Percentiles rank a stretch among this genome's conserved stretches.
Evolutionary conservation across 1,140 invertebrate genomes (phyloP).

Genomic region (Halesus radiatus): DNA sequence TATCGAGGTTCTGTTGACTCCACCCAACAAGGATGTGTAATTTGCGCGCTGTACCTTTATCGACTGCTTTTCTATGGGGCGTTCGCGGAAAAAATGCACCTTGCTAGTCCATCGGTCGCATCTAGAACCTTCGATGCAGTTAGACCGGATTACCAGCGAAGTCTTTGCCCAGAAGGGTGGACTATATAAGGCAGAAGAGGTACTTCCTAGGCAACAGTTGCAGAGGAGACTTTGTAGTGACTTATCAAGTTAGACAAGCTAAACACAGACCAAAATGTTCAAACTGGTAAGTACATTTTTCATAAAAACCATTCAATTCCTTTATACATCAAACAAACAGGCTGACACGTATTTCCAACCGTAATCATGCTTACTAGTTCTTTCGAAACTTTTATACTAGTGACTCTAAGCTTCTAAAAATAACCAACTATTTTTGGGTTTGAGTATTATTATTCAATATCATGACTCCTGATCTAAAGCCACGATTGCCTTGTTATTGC

Average conservation of each 20-base stretch:
- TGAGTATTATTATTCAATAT: no score
- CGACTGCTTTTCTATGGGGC: background rate
- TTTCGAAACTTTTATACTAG: no score
- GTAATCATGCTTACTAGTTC: no score
- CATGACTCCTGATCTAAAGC: no score
- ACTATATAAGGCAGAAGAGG: constrained; percentile 46
- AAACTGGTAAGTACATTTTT: constrained; percentile 44
- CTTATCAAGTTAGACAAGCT: constrained; percentile 48
- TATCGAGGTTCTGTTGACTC: background rate
- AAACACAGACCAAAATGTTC: constrained; percentile 51
- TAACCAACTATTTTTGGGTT: no score
- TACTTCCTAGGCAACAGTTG: constrained; percentile 38
- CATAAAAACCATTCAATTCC: no score
- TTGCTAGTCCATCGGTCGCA: constrained; percentile 18
- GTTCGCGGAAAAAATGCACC: background rate
- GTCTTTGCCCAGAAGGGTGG: background rate
- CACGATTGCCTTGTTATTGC: no score
- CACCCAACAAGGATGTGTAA: constrained; percentile 1
- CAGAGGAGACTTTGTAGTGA: constrained; percentile 51
- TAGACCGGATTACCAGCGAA: constrained; percentile 37
- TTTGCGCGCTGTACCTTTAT: background rate
- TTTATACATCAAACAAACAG: no score
- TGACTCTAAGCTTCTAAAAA: no score
- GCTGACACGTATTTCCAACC: no score
- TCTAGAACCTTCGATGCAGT: constrained; percentile 34